Conservation (phyloP, 2,888 invertebrate genomes). For the Xylota sylvarum region DNA sequence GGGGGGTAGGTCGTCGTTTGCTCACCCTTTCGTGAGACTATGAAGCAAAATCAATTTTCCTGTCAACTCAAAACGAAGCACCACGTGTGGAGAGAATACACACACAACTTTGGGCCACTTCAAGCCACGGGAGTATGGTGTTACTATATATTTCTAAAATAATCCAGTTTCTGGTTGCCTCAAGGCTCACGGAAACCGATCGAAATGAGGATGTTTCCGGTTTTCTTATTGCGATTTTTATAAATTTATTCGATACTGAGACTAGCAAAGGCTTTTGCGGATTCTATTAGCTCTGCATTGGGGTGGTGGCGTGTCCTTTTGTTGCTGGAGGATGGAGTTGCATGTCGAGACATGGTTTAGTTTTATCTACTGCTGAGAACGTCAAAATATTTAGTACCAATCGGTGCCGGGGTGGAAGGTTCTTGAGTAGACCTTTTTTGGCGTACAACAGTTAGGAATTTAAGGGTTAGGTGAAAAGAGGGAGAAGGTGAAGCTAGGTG, state of each 20-base stretch:
- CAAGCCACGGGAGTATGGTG: neutral
- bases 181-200: constrained; percentile 43
- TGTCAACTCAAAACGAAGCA: constrained; percentile 59
- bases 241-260: constrained; percentile 33
- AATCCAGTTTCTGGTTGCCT: constrained; percentile 14
- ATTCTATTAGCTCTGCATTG: neutral
- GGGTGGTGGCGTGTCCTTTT: neutral
- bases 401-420: constrained; percentile 41
- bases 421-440: neutral
- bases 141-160: constrained; percentile 37
- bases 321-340: constrained; percentile 1
- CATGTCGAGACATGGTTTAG: constrained; percentile 63
- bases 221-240: constrained; percentile 35
- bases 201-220: constrained; percentile 38
- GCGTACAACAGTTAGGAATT: neutral
- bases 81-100: constrained; percentile 11
- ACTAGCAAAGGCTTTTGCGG: neutral
- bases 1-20: constrained; percentile 62
- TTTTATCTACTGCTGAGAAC: constrained; percentile 31
- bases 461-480: neutral
- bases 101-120: constrained; percentile 3
- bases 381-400: constrained; percentile 66
- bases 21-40: neutral
- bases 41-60: constrained; percentile 63
- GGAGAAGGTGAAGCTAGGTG: constrained; percentile 11